phyloP scores from a whole-genome alignment of 2,888 invertebrate species.

The Operophtera brumata region DNA sequence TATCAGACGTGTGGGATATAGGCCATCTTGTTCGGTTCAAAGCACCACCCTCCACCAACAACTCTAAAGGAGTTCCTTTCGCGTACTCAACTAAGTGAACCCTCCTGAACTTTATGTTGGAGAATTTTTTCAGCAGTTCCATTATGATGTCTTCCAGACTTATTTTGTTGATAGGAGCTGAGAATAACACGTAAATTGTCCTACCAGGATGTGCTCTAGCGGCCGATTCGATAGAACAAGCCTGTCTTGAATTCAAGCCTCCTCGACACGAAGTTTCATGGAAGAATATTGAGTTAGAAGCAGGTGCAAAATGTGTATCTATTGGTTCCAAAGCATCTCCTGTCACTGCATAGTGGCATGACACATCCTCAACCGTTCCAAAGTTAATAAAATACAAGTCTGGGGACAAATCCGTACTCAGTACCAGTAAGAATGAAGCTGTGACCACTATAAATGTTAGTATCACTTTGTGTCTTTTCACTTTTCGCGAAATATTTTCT shows the following conservation, averaged over 20 bases:
- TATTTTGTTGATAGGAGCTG: conserved; percentile 30
- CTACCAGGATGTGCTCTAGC: conserved; percentile 38
- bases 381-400: conserved; percentile 16
- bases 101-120: conserved; percentile 77
- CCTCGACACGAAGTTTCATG: conserved; percentile 79
- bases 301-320: conserved; percentile 13
- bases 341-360: conserved; percentile 17
- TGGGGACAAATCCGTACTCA: conserved; percentile 9
- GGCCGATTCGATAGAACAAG: conserved; percentile 39
- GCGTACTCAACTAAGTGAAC: conserved; percentile 76
- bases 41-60: conserved; percentile 71
- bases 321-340: conserved; percentile 14
- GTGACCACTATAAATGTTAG: background rate
- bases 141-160: conserved; percentile 12
- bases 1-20: conserved; percentile 83
- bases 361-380: conserved; percentile 11
- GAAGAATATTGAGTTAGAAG: conserved; percentile 25
- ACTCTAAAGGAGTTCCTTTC: conserved; percentile 78
- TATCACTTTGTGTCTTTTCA: background rate
- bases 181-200: conserved; percentile 69
- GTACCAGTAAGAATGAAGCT: background rate
- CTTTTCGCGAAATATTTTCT: background rate
- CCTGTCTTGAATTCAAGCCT: conserved; percentile 53
- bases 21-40: conserved; percentile 75
- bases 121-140: conserved; percentile 46